Evolutionary conservation across 2,113 vertebrate species (phyloP), one percentile per base, ranked within the genome.

Genomic region (Eurypyga helias): DNA sequence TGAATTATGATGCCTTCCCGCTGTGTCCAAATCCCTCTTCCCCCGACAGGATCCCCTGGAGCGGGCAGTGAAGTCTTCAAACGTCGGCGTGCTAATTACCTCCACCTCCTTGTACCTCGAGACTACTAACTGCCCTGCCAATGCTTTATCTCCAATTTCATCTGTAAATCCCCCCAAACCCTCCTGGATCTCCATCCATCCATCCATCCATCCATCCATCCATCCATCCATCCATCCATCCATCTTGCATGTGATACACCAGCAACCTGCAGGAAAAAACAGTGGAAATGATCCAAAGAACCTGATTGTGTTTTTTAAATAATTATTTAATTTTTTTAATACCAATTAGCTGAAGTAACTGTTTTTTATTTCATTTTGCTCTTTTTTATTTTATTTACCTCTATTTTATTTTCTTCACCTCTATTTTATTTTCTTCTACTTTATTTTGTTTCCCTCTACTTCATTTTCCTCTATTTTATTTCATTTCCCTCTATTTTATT

Each of bases 101-200:
- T 75, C 36, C 43, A n/a, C 34, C 70, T 85, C 51, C 73, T 28
- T 7, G 52, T 29, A 38, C 76, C 76, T 71, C 48, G 2, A 0
- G 3, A 6, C 64, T 18, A 21, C 81, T 89, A 83, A 87, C 86
- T 10, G 54, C 61, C 80, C 76, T 48, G n/a, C 41, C 13, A 51
- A 8, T 0, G 0, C 79, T 9, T 12, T 16, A 17, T 28, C 46
- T 84, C 77, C 24, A 4, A 3, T 31, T 70, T 20, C 13, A 3
- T 11, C 49, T 8, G 6, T 62, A 58, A 92, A 72, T 24, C 19
- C 67, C 38, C 34, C 25, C 21, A 7, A 62, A 48, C 9, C 6
- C 17, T 34, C 13, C 16, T 3, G 2, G 10, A 12, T 19, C 43
- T 46, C 61, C 31, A 13, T 6, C 61, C 11, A 2, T 61, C 66